Evolutionary conservation across 1,140 invertebrate genomes (phyloP).

Genomic region (Drosophila nasuta): DNA sequence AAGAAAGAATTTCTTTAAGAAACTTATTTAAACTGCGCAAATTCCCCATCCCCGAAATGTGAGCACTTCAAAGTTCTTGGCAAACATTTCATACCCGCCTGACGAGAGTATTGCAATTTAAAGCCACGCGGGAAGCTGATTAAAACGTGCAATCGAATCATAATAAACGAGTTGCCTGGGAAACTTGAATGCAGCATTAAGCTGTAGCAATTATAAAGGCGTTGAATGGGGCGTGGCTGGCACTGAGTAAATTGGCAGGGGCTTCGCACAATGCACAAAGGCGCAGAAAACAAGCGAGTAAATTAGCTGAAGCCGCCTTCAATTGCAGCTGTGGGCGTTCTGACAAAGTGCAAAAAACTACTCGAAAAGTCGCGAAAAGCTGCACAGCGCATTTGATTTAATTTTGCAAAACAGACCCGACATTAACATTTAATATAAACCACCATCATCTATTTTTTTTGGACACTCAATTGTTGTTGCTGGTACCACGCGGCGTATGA

Average conservation of each 20-base stretch:
- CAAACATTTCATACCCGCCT: background rate
- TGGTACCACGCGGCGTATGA: conserved; percentile 55
- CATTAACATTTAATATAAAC: conserved; percentile 48
- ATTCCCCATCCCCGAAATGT: background rate
- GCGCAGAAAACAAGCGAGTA: conserved; percentile 30
- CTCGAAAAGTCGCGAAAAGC: conserved; percentile 6
- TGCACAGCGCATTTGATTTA: conserved; percentile 45
- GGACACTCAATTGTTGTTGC: conserved; percentile 11
- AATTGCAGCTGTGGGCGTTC: conserved; percentile 33
- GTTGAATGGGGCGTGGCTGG: conserved; percentile 52
- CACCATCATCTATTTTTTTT: conserved; percentile 32
- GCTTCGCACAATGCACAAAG: conserved; percentile 30
- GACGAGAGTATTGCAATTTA: background rate
- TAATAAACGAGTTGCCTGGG: conserved; percentile 48
- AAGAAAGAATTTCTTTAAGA: too few relatives aligned
- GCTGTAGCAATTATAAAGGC: conserved; percentile 54
- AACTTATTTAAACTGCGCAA: too few relatives aligned
- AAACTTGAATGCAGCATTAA: conserved; percentile 38
- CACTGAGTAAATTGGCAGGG: conserved; percentile 40
- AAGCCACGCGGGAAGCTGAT: conserved; percentile 29
- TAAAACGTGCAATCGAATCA: conserved; percentile 41
- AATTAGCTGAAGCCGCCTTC: conserved; percentile 40
- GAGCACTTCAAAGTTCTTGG: background rate
- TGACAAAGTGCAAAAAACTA: conserved; percentile 12
- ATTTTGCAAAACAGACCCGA: conserved; percentile 32